These are phyloP conservation scores for Meiosimyza decipiens DNA, from an alignment of 2,888 invertebrate genomes.

Conservation along the genomic window DNA sequence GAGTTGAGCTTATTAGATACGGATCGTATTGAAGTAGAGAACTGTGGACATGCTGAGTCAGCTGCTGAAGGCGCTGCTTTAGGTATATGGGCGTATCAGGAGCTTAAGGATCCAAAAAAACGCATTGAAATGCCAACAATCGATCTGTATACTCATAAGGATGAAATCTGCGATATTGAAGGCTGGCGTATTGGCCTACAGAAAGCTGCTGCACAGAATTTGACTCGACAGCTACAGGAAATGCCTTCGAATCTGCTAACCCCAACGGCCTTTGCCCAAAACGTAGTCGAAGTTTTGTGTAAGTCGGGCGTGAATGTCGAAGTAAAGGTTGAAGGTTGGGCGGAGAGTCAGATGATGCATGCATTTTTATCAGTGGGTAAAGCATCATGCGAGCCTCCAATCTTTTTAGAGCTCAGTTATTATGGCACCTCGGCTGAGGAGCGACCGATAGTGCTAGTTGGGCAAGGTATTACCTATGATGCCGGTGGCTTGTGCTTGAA, in stretches of 20 bases:
- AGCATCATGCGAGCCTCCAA: conserved; percentile 82
- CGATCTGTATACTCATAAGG: conserved; percentile 70
- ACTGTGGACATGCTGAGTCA: conserved; percentile 79
- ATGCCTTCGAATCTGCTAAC: conserved; percentile 84
- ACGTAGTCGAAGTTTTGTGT: conserved; percentile 67
- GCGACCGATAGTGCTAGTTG: conserved; percentile 79
- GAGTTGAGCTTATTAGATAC: conserved; percentile 70
- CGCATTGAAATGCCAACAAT: conserved; percentile 57
- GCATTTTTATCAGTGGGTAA: conserved; percentile 80
- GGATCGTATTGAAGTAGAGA: conserved; percentile 75
- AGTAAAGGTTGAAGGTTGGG: conserved; percentile 73
- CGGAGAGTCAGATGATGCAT: conserved; percentile 81
- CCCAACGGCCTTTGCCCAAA: conserved; percentile 81
- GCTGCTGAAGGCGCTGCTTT: conserved; percentile 82
- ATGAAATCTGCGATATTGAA: conserved; percentile 74
- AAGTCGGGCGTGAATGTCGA: conserved; percentile 64
- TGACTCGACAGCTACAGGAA: conserved; percentile 81
- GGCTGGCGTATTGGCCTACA: conserved; percentile 79
- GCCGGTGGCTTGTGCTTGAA: conserved; percentile 82
- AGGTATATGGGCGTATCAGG: conserved; percentile 77
- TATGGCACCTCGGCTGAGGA: conserved; percentile 72
- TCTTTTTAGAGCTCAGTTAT: conserved; percentile 82
- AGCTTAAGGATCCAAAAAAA: conserved; percentile 54
- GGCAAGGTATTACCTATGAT: conserved; percentile 76
- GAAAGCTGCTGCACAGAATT: conserved; percentile 83